A percentile compares a stretch with the other conserved stretches of the same genome.
Conservation (phyloP, 2,797 vertebrate genomes). For the Nannoperca australis region DNA sequence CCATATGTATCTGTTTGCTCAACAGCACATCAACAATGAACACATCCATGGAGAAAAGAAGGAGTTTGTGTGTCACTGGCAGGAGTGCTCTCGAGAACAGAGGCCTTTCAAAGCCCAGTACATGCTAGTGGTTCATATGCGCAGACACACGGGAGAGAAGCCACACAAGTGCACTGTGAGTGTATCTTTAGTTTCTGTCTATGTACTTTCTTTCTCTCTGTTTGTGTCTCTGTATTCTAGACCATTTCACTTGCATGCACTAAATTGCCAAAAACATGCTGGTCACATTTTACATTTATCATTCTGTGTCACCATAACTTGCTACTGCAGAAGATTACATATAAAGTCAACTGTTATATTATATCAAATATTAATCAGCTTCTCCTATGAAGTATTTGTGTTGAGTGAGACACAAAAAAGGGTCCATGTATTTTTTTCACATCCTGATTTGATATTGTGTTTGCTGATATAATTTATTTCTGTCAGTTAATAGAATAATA, state of each 20-base stretch:
- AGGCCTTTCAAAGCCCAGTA: slow-evolving; percentile 99
- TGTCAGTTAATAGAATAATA: background rate
- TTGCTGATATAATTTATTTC: background rate
- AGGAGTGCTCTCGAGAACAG: slow-evolving; percentile 95
- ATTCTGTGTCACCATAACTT: background rate
- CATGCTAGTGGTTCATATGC: slow-evolving; percentile 99
- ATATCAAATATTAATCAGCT: slow-evolving; percentile 55
- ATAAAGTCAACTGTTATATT: background rate
- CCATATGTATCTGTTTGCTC: slow-evolving; percentile 31
- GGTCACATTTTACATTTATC: background rate
- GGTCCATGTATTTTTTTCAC: background rate
- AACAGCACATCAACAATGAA: slow-evolving; percentile 98
- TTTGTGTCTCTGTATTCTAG: background rate
- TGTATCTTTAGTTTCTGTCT: slow-evolving; percentile 5
- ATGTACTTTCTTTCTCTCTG: background rate
- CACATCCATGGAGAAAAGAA: slow-evolving; percentile 99
- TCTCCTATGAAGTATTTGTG: slow-evolving; percentile 34
- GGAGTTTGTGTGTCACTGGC: slow-evolving; percentile 99
- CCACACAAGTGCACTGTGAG: slow-evolving; percentile 99
- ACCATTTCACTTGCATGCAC: background rate
- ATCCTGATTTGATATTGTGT: background rate
- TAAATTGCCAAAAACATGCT: background rate
- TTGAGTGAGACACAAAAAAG: background rate
- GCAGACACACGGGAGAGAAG: slow-evolving; percentile 97
- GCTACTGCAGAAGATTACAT: background rate